Percentiles rank a stretch among this genome's conserved stretches.
phyloP scores from a whole-genome alignment of 2,888 invertebrate species.

The Erebia aethiops region DNA sequence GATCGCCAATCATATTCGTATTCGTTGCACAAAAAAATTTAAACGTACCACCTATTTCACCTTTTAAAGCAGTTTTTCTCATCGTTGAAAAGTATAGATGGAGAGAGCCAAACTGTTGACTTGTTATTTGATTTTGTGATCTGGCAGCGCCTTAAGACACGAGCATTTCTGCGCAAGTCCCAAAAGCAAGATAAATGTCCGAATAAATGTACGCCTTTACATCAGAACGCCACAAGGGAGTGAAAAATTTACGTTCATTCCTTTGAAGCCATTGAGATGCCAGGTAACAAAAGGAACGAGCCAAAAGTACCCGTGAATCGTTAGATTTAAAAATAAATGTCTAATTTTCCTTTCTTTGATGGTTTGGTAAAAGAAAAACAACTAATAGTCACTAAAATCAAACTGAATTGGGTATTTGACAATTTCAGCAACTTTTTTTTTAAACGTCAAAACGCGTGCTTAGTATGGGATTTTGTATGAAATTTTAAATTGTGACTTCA shows the following conservation, averaged over 20 bases:
- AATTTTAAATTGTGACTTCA: no score
- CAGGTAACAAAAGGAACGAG: slow-evolving; percentile 43
- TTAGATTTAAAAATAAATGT: background rate
- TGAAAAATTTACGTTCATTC: slow-evolving; percentile 20
- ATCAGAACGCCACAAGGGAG: slow-evolving; percentile 16
- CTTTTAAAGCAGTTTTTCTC: no score
- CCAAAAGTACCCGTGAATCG: background rate
- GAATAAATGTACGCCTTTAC: slow-evolving; percentile 17
- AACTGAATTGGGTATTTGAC: no score
- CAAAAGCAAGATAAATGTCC: slow-evolving; percentile 24
- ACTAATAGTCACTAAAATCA: background rate
- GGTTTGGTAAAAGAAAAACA: background rate
- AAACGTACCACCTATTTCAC: no score
- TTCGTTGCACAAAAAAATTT: no score
- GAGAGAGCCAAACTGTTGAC: no score
- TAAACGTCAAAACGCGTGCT: no score
- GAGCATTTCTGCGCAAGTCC: slow-evolving; percentile 13
- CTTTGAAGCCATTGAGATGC: slow-evolving; percentile 34
- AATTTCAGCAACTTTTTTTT: no score
- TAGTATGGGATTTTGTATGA: no score
- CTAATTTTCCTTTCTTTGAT: background rate
- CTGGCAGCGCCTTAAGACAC: slow-evolving; percentile 6
- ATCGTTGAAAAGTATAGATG: no score
- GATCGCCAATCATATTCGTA: no score
- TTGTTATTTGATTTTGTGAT: no score